These are phyloP conservation scores for Ceratina japonica DNA, from an alignment of 1,140 invertebrate genomes.

Conservation along the genomic window DNA sequence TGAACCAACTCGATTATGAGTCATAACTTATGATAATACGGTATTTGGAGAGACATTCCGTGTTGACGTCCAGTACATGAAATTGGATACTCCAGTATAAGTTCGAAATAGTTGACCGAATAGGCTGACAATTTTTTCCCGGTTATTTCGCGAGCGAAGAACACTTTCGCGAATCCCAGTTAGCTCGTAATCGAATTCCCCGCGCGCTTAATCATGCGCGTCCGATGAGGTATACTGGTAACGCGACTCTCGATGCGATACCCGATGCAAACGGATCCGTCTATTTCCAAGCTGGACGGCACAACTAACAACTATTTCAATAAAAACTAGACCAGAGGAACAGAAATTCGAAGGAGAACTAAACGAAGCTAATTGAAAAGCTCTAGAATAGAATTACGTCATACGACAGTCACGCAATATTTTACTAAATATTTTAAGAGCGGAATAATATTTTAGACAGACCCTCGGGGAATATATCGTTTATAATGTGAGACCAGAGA, in stretches of 20 bases:
- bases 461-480: no score
- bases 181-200: slow-evolving; percentile 19
- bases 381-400: background rate
- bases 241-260: slow-evolving; percentile 27
- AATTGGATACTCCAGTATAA: no score
- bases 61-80: no score
- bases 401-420: no score
- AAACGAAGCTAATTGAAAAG: background rate
- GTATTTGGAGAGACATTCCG: no score
- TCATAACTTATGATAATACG: no score
- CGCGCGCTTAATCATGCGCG: slow-evolving; percentile 17
- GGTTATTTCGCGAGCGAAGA: background rate
- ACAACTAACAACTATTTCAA: slow-evolving; percentile 22
- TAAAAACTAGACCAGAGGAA: background rate
- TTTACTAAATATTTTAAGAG: background rate
- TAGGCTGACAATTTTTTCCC: background rate
- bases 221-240: slow-evolving; percentile 21
- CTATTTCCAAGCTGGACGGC: slow-evolving; percentile 17
- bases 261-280: slow-evolving; percentile 12
- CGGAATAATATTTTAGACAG: background rate
- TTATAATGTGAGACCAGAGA: background rate
- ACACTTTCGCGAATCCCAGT: background rate
- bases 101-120: no score
- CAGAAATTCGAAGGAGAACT: background rate
- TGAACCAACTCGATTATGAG: no score